A percentile compares a stretch with the other conserved stretches of the same genome.
Evolutionary conservation across 2,113 vertebrate genomes (phyloP).

Genomic region (Indicator indicator): DNA sequence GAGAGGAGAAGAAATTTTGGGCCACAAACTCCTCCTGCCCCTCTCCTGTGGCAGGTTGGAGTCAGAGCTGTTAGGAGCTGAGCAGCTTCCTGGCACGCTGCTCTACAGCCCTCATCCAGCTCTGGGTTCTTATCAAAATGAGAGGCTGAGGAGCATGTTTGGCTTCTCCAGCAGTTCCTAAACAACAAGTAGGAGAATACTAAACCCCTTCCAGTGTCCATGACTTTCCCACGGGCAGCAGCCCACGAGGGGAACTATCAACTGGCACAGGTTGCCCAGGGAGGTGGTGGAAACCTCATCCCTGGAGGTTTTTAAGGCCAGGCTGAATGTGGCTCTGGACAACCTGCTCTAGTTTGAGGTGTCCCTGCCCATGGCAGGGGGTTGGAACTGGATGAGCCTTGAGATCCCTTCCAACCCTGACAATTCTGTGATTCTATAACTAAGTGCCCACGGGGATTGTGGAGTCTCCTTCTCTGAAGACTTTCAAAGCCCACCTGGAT

Average conservation of each 20-base stretch:
- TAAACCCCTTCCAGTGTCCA: neutral
- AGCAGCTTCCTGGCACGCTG: neutral
- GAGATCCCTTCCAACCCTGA: too few relatives aligned
- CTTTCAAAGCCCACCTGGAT: too few relatives aligned
- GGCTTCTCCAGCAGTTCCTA: neutral
- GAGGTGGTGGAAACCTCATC: too few relatives aligned
- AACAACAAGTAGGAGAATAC: neutral
- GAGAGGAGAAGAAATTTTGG: neutral
- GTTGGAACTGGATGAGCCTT: too few relatives aligned
- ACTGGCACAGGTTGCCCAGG: too few relatives aligned
- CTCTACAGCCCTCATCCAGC: neutral
- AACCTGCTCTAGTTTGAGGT: too few relatives aligned
- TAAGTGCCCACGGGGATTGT: too few relatives aligned
- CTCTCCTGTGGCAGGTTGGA: neutral
- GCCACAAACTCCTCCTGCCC: neutral
- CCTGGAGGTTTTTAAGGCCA: too few relatives aligned
- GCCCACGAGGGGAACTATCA: neutral
- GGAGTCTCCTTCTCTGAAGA: too few relatives aligned
- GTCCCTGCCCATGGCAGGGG: too few relatives aligned
- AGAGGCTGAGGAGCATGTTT: constrained; percentile 21
- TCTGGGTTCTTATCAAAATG: constrained; percentile 2
- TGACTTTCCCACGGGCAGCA: neutral
- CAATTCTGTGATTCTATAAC: too few relatives aligned
- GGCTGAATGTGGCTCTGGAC: too few relatives aligned
- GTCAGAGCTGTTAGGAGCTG: neutral